Evolutionary conservation across 64 coral and sea anemone genomes (phyloP), one percentile per base, ranked within the genome.

Genomic region (Montipora capricornis): DNA sequence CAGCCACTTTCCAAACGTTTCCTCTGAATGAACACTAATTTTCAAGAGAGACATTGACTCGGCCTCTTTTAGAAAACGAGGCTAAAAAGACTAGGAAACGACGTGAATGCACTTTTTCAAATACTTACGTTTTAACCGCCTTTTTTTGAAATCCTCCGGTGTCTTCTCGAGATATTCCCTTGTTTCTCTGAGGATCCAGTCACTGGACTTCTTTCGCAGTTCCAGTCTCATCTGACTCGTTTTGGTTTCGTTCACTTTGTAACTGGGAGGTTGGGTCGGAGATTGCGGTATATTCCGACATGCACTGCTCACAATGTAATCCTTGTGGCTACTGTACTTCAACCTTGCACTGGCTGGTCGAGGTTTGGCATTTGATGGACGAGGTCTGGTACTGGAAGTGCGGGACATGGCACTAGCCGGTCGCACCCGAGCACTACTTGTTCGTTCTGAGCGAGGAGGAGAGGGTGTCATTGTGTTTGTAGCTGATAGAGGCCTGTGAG

Each of bases 251-350:
- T 87, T 61, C 20, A 89, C 78, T 74, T 47, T 48, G 3, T 71
- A 44, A 11, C 62, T 84, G 8, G 61, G 80, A 13, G 55, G 7
- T 2, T 49, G 60, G 6, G 77, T 37, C 15, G 77, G 47, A 78
- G 68, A 80, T 48, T 44, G 66, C 3, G 96, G 96, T 19, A 97
- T 94, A 71, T 97, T 26, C 60, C 88, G 86, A 66, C 76, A 91
- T 10, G 96, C 93, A 46, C 53, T 89, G 24, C 78, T 95, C 55
- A 97, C 96, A n/a, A 97, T 91, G 57, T 97, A 97, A 73, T 97
- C 96, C 69, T 97, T 97, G 60, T 94, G 91, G 55, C 96, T 97
- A 62, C 96, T 95, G 47, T 97, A 93, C 12, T 80, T 48, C 8
- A 97, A 92, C 47, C 64, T 77, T 6, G 78, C 76, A 95, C 96